A percentile compares a stretch with the other conserved stretches of the same genome.
Conservation (phyloP, 2,113 vertebrate species). For the Scortum barcoo region DNA sequence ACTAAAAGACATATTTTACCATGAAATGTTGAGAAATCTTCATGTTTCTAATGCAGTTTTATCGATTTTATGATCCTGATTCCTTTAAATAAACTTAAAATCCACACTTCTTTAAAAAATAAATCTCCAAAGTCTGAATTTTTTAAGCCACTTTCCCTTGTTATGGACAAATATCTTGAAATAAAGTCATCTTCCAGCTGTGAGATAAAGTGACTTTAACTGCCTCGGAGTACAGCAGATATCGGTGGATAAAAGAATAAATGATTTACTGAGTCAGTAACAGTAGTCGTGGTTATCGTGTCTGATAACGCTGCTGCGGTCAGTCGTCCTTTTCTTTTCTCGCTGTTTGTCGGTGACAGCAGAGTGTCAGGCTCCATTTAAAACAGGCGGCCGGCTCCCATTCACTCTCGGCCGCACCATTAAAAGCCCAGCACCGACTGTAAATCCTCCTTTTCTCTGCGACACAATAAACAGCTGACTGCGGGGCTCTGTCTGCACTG, state of each 20-base stretch:
- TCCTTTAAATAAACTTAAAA: background rate
- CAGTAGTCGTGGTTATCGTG: background rate
- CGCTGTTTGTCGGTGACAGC: conserved; percentile 20
- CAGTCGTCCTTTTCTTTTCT: conserved; percentile 7
- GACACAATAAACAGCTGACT: conserved; percentile 54
- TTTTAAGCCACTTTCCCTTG: background rate
- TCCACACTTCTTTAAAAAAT: background rate
- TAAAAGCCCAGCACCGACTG: conserved; percentile 35
- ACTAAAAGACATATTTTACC: background rate
- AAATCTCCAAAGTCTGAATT: background rate
- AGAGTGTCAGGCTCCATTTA: conserved; percentile 40
- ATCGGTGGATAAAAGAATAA: background rate
- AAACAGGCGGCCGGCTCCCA: conserved; percentile 38
- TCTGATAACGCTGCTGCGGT: conserved; percentile 3
- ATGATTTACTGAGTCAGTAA: background rate
- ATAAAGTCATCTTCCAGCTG: background rate
- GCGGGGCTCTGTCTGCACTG: conserved; percentile 23
- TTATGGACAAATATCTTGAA: background rate
- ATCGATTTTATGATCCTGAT: background rate
- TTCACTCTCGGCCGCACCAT: conserved; percentile 19
- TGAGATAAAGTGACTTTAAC: background rate
- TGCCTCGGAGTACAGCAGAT: background rate
- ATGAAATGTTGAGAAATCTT: background rate
- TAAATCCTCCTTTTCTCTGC: conserved; percentile 57
- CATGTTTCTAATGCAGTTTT: background rate